Evolutionary conservation across 2,797 vertebrate genomes (phyloP).

Genomic region (Manis pentadactyla): DNA sequence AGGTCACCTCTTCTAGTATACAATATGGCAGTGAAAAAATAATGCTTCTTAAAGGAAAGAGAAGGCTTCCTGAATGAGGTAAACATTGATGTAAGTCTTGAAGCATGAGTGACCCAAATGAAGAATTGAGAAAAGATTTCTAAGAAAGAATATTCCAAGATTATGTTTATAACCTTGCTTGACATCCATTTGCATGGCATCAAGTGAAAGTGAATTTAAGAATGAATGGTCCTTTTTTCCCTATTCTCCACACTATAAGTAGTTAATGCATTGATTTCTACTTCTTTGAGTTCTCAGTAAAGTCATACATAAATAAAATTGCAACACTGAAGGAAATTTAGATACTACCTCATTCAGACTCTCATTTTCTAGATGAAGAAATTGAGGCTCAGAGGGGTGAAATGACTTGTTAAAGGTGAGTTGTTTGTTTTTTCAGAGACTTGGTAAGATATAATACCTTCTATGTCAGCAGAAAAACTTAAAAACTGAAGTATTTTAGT

Average conservation of each 20-base stretch:
- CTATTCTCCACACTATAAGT: not conserved
- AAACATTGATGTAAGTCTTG: not conserved
- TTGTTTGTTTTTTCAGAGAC: not conserved
- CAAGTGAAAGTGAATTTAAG: constrained; percentile 21
- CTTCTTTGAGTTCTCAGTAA: not conserved
- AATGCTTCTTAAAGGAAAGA: not conserved
- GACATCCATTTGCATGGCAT: not conserved
- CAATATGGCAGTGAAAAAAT: not conserved
- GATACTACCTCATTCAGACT: not conserved
- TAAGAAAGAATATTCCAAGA: constrained; percentile 17
- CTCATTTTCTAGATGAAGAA: not conserved
- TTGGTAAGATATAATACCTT: not conserved
- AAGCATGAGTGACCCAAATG: not conserved
- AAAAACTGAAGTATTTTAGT: not conserved
- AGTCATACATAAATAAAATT: constrained; percentile 35
- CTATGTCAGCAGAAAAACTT: not conserved
- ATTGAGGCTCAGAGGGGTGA: not conserved
- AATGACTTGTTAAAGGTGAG: not conserved
- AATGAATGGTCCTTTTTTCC: not conserved
- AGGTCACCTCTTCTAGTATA: not conserved
- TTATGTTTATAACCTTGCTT: not conserved
- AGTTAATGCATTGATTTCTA: not conserved
- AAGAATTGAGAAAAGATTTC: constrained; percentile 18
- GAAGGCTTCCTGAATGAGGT: not conserved
- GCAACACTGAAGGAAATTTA: not conserved